These are phyloP conservation scores for Seriola dumerili DNA, from an alignment of 2,113 vertebrate species.

Conservation along the genomic window DNA sequence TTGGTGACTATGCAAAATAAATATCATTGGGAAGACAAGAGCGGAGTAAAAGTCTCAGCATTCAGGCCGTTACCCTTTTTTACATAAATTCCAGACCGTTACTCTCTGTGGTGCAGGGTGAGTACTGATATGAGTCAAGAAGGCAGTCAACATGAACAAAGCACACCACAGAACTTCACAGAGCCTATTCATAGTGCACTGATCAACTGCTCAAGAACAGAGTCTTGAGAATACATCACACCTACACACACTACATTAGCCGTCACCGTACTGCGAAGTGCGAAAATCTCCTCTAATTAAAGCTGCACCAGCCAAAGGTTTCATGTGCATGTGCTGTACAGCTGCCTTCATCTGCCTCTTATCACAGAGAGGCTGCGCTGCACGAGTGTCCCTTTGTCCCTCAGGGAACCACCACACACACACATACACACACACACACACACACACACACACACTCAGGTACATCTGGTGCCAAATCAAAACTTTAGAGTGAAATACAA, in stretches of 20 bases:
- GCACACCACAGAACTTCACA: slow-evolving; percentile 5
- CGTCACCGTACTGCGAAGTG: slow-evolving; percentile 27
- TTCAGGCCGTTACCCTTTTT: not conserved
- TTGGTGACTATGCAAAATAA: not conserved
- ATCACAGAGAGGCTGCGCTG: not conserved
- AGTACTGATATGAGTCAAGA: slow-evolving; percentile 35
- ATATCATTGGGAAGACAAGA: not conserved
- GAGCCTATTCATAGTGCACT: slow-evolving; percentile 31
- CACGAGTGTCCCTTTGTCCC: not conserved
- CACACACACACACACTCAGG: too few relatives aligned
- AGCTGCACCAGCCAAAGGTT: slow-evolving; percentile 15
- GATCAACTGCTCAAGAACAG: slow-evolving; percentile 33
- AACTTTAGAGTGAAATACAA: not conserved
- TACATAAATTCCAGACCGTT: slow-evolving; percentile 26
- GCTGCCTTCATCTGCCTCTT: not conserved
- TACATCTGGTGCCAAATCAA: not conserved
- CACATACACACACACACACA: too few relatives aligned
- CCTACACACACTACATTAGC: slow-evolving; percentile 44
- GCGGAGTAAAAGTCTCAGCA: slow-evolving; percentile 2
- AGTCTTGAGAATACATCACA: slow-evolving; percentile 45
- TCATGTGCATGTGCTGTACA: not conserved
- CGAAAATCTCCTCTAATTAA: slow-evolving; percentile 45
- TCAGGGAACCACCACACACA: not conserved
- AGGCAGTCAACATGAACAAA: slow-evolving; percentile 15
- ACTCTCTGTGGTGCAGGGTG: not conserved